Evolutionary conservation across 2,888 invertebrate species (phyloP).

Genomic region (Diaprepes abbreviatus): DNA sequence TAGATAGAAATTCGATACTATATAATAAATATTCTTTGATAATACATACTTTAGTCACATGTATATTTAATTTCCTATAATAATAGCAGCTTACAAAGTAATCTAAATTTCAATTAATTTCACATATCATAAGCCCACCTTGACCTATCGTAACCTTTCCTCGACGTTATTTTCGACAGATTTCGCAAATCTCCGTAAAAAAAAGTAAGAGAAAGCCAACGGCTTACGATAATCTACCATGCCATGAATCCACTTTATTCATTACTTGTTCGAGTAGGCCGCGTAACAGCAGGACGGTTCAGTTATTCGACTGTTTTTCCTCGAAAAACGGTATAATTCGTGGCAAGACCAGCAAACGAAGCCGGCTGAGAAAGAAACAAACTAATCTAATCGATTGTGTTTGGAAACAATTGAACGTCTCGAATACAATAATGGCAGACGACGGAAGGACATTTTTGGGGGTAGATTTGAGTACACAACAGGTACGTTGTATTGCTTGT

Average conservation of each 20-base stretch:
- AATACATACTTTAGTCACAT: too few relatives aligned
- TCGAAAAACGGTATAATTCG: slow-evolving; percentile 10
- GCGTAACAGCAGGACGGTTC: slow-evolving; percentile 7
- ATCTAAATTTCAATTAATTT: background rate
- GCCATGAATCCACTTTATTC: slow-evolving; percentile 21
- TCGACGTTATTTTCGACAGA: slow-evolving; percentile 10
- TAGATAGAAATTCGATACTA: too few relatives aligned
- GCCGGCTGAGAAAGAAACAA: slow-evolving; percentile 5
- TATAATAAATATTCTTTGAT: too few relatives aligned
- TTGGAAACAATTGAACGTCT: background rate
- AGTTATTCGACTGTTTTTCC: slow-evolving; percentile 25
- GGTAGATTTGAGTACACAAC: slow-evolving; percentile 89
- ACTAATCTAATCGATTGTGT: slow-evolving; percentile 11
- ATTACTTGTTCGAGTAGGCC: slow-evolving; percentile 27
- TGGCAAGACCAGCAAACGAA: slow-evolving; percentile 9
- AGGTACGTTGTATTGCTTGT: slow-evolving; percentile 70
- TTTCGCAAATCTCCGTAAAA: slow-evolving; percentile 31
- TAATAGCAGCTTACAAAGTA: too few relatives aligned
- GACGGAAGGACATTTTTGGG: slow-evolving; percentile 77
- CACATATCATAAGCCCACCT: background rate
- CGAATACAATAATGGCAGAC: slow-evolving; percentile 16
- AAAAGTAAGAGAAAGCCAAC: slow-evolving; percentile 31
- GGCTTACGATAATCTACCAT: slow-evolving; percentile 27
- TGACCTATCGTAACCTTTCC: slow-evolving; percentile 22
- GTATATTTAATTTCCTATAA: too few relatives aligned